Base-by-base conservation (phyloP, 2,113 vertebrate genomes). In the Thunnus thynnus region DNA sequence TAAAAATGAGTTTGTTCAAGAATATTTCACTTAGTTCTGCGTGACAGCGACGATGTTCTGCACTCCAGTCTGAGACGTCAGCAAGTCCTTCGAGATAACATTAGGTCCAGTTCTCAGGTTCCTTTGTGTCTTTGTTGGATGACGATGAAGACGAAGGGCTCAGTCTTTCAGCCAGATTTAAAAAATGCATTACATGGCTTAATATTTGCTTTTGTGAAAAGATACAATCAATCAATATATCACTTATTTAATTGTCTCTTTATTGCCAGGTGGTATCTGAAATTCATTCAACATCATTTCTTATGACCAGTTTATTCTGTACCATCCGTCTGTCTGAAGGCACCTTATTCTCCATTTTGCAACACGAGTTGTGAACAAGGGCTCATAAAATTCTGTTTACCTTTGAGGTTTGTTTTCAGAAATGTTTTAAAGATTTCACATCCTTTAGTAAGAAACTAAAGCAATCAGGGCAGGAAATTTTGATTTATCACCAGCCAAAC, bases 291-390 rank as follows among this genome's bases (percentile, higher is more conserved):
- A 56, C 62, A 36, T 73, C n/a, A 27, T 57, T 48, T 52, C 11
- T 25, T 13, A 9, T 3, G 6, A 50, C 69, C 14, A 25, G 27
- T 48, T 65, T 6, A 46, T 58, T 30, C 51, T 58, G n/a, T 58
- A 75, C 80, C 76, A 78, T 79, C 73, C 77, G 65, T 63, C 50
- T 20, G 30, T 83, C 81, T 73, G 80, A 91, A 92, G 89, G 86
- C 87, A 91, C 87, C 87, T 50, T 67, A 61, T 67, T 68, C 54
- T 84, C 30, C 12, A 52, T 62, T 73, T 72, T 60, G 36, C 52
- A 22, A 22, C 22, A 25, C 16, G 14, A 57, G 72, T 0, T 9
- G 51, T 54, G 5, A 57, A 69, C 30, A 48, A 10, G 17, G 44
- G 47, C 32, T 36, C 32, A 64, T 55, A 32, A 2, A 22, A 71